Percentiles rank a stretch among this genome's conserved stretches.
Evolutionary conservation across 30 jellyfish, hydroid and myxozoan genomes (phyloP).

Genomic region (Mastigias papua): DNA sequence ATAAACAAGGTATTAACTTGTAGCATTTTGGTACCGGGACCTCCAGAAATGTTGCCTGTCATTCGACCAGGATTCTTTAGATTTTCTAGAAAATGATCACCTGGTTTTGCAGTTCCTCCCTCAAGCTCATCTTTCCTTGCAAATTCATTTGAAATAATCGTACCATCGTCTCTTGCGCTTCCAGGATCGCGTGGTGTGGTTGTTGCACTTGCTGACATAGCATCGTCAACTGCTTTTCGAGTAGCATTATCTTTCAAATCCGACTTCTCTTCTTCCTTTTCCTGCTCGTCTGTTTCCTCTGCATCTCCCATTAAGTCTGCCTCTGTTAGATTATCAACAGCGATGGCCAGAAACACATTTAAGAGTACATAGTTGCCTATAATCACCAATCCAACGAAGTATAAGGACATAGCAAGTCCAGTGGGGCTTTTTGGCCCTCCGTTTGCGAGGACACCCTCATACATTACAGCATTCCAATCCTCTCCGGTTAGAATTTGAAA

Average conservation of each 20-base stretch:
- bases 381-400: conserved; percentile 74
- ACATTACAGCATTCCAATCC: conserved; percentile 93
- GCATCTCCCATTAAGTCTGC: conserved; percentile 82
- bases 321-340: conserved; percentile 85
- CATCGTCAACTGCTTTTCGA: conserved; percentile 38
- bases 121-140: conserved; percentile 21
- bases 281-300: conserved; percentile 75
- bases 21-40: conserved; percentile 67
- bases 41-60: conserved; percentile 79
- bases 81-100: conserved; percentile 84
- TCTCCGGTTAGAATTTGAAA: conserved; percentile 93
- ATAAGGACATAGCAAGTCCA: conserved; percentile 79
- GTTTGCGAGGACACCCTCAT: conserved; percentile 89
- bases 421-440: conserved; percentile 83
- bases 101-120: conserved; percentile 65
- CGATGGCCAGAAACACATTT: conserved; percentile 92
- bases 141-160: conserved; percentile 20
- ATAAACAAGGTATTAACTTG: conserved; percentile 75
- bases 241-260: conserved; percentile 73
- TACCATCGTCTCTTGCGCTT: conserved; percentile 39
- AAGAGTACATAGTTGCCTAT: conserved; percentile 88
- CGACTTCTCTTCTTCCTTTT: conserved; percentile 71
- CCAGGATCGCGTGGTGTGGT: conserved; percentile 17
- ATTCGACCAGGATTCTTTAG: conserved; percentile 86
- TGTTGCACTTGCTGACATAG: conserved; percentile 8